Base-by-base conservation (phyloP, 2,113 vertebrate species). In the Perccottus glenii region DNA sequence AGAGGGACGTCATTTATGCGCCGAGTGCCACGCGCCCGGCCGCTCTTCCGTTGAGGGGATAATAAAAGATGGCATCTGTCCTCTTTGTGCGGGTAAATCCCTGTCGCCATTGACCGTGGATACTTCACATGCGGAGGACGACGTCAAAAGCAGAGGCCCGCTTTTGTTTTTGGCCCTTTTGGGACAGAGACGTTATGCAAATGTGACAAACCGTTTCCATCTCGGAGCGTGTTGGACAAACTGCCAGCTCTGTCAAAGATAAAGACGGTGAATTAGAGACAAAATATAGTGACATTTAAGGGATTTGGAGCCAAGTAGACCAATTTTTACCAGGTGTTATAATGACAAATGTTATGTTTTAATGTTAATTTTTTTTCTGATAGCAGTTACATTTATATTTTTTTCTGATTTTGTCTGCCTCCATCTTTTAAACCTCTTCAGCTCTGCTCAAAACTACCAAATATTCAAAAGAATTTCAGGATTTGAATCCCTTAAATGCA, bases 21-120 rank as follows among this genome's bases (percentile, higher is more conserved):
- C 33, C 77, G 66, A 82, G 86, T 81, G 85, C 84, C 85, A 88
- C 77, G 85, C 71, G 84, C 77, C 75, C 70, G 0, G 76, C 70
- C 76, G 53, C 71, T 88, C 85, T 83, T 87, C 85, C 82, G 81
- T 89, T 90, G 75, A 78, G 82, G 75, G 62, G 61, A 85, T 86
- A 19, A 27, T 27, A 86, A 90, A 90, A 84, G 83, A 73, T 64
- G 79, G 76, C 89, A 90, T 89, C 88, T 90, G 90, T 88, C 85
- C 77, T 78, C 82, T 82, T 84, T 88, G 85, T 88, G 77, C 1
- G 62, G 35, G 63, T 55, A 73, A 83, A 81, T 80, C 81, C 82
- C 70, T 74, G 56, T 53, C 15, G 56, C 78, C 74, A 83, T 77
- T 83, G 84, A 82, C 68, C 32, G 52, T 51, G 5, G 82, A 86